A percentile compares a stretch with the other conserved stretches of the same genome.
These are phyloP conservation scores for Lepidurus packardi DNA, from an alignment of 1,140 invertebrate genomes.

Conservation along the genomic window DNA sequence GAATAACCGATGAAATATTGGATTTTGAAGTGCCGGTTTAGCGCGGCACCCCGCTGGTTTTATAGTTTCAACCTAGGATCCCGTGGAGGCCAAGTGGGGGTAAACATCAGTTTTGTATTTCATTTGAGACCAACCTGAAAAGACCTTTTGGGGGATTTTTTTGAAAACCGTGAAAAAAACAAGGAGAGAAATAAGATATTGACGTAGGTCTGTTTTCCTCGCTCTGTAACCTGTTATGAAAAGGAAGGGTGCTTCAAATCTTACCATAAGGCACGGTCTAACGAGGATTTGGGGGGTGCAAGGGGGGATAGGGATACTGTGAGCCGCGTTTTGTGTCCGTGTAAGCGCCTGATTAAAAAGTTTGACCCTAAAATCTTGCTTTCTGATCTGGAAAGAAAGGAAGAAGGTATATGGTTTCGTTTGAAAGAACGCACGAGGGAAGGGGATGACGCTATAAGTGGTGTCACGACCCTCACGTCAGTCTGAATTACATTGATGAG, in stretches of 20 bases:
- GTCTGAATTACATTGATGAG: not conserved
- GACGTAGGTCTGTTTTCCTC: not conserved
- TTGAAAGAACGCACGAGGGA: not conserved
- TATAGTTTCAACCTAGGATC: not conserved
- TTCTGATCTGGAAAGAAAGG: not conserved
- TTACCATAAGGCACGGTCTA: not conserved
- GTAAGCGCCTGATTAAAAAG: constrained; percentile 13
- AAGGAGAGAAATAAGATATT: not conserved
- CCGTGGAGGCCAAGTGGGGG: constrained; percentile 8
- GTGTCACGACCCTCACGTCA: constrained; percentile 17
- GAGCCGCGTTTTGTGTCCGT: constrained; percentile 3
- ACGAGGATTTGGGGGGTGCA: not conserved
- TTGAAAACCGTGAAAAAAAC: not conserved
- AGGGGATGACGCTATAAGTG: not conserved
- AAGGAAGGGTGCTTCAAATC: not conserved
- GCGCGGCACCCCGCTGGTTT: not conserved
- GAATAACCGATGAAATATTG: not conserved
- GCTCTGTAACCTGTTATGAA: not conserved
- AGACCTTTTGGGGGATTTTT: not conserved
- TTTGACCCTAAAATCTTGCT: not conserved
- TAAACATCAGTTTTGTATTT: constrained; percentile 10
- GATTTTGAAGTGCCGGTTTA: not conserved
- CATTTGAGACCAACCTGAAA: not conserved
- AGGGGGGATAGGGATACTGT: not conserved
- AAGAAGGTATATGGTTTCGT: not conserved